Evolutionary conservation across 2,888 invertebrate species (phyloP).

Genomic region (Troglohyphantes excavatus): DNA sequence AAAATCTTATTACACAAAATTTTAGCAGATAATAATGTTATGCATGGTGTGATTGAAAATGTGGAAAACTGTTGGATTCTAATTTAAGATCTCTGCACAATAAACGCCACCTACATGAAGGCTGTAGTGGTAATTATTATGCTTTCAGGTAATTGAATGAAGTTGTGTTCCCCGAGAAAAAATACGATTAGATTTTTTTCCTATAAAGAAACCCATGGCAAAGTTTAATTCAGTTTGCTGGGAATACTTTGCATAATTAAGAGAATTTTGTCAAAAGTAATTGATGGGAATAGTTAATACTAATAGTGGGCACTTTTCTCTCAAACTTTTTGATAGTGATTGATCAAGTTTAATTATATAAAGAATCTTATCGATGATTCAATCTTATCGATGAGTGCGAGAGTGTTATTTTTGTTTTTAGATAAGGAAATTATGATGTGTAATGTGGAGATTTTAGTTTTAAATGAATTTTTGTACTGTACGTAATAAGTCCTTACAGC

Average conservation of each 20-base stretch:
- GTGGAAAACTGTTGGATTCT: too few relatives aligned
- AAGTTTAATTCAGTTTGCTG: background rate
- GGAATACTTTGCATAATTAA: background rate
- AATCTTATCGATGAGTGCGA: too few relatives aligned
- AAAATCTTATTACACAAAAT: too few relatives aligned
- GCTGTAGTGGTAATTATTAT: background rate
- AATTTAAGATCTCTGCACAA: background rate
- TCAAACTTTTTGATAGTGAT: background rate
- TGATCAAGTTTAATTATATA: background rate
- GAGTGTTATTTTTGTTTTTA: too few relatives aligned
- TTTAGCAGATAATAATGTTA: too few relatives aligned
- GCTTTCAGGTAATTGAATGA: background rate
- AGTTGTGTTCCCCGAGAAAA: background rate
- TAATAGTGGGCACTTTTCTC: background rate
- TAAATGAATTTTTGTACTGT: too few relatives aligned
- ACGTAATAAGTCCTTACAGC: too few relatives aligned
- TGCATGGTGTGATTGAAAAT: too few relatives aligned
- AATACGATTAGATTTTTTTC: background rate
- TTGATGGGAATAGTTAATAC: background rate
- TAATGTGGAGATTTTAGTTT: too few relatives aligned
- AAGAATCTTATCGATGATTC: background rate
- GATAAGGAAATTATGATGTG: too few relatives aligned
- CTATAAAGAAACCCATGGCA: background rate
- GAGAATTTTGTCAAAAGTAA: constrained; percentile 3
- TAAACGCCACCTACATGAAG: background rate